Evolutionary conservation across 2,113 vertebrate species (phyloP), one percentile per base, ranked within the genome.

Genomic region (Sinocyclocheilus anshuiensis): DNA sequence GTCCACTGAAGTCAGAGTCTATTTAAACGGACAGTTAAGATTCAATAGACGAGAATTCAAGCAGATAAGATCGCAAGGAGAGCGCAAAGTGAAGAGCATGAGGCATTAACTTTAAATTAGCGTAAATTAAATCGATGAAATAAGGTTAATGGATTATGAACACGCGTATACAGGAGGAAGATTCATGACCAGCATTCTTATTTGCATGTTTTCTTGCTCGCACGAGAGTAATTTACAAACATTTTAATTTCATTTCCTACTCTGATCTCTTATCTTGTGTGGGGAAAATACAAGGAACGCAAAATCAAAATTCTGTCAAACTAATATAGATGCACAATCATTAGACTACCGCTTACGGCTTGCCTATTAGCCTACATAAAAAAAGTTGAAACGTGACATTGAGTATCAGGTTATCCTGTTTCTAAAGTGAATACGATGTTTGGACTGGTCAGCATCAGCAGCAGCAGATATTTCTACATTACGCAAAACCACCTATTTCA

Each of bases 381-480:
- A 45, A 45, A 80, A 79, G 77, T 79, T 65, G 6, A 61, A 79
- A 59, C 55, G 26, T 20, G 57, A 80, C 33, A 42, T 12, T n/a
- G 22, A 13, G 11, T 11, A 24, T 61, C 9, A 61, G 22, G 33
- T 42, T 78, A 33, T 22, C 53, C 22, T n/a, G 36, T 33, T 78
- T 78, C 10, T n/a, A 15, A 26, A 77, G 45, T 12, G 9, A 13
- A 50, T 3, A 22, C 20, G n/a, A 26, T 24, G 10, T 26, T 53
- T 45, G n/a, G 8, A 53, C n/a, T 13, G 12, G 57, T 9, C 42
- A 67, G 63, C 33, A 80, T 1, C 36, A 80, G 2, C 77, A 61
- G 11, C 33, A 63, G 36, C 36, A 33, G 6, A 59, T 20, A 24
- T 20, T 24, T 39, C 57, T 12, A 36, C 29, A 59, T 57, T 29